Base-by-base conservation (phyloP, 2,113 vertebrate genomes). In the Narcine bancroftii region DNA sequence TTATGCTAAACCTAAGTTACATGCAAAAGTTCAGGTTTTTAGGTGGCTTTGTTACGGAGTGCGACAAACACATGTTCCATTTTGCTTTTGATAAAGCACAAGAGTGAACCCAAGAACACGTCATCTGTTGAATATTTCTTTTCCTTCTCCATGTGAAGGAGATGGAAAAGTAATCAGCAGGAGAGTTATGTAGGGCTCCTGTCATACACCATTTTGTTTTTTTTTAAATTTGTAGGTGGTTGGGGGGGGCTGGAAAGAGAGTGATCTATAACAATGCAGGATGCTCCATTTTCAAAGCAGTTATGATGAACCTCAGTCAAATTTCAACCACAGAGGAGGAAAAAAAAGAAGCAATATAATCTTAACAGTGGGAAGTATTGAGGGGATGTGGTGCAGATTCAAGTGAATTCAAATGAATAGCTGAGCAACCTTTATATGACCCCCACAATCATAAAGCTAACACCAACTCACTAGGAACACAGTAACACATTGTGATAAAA, bases 241-340 rank as follows among this genome's bases (percentile, higher is more conserved):
- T 79, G 47, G 42, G 7, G 21, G 19, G 3, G 21, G 26, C n/a
- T n/a, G n/a, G n/a, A n/a, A n/a, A n/a, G n/a, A 60, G n/a, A 85
- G 42, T 63, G 83, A 26, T 36, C 33, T 11, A 13, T 60, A 36
- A 60, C 53, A 7, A 63, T 87, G 53, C n/a, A 63, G 39, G 66
- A 63, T 63, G 33, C 56, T 87, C 29, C 33, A 36, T 36, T 87
- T 63, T 63, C 33, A 63, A 87, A 87, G 24, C 83, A 17, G 83
- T 87, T n/a, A 60, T 36, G 83, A 87, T 36, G 29, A 53, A 56
- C n/a, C 63, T 87, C 83, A 63, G 53, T 87, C 56, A 60, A 87
- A 87, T 87, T 26, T 4, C 13, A 50, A 9, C 56, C n/a, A 63
- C 33, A 39, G 53, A 87, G 83, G 53, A 63, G 19, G n/a, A n/a